Percentiles rank a stretch among this genome's conserved stretches.
These are phyloP conservation scores for Centroberyx gerrardi DNA, from an alignment of 2,797 vertebrate species.

Conservation along the genomic window DNA sequence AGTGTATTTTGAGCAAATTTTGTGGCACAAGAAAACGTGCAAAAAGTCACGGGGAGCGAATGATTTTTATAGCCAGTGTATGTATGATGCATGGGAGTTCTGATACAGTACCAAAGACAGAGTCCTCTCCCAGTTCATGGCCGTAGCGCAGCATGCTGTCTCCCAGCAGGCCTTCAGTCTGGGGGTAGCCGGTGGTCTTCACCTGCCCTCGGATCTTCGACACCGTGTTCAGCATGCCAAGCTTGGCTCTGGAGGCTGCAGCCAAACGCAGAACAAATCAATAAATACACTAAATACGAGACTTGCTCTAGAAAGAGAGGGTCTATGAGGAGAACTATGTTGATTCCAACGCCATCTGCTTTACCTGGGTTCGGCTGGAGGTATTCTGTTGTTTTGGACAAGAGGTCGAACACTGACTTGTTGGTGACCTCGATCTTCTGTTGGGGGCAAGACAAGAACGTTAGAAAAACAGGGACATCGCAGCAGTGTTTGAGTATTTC, in stretches of 20 bases:
- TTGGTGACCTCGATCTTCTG: constrained; percentile 96
- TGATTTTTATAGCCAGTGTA: no score
- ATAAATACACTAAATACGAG: not conserved
- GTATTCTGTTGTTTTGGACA: constrained; percentile 95
- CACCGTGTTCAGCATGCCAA: constrained; percentile 95
- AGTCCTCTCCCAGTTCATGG: constrained; percentile 92
- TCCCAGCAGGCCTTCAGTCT: constrained; percentile 93
- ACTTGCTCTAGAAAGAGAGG: no score
- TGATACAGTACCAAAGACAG: constrained; percentile 89
- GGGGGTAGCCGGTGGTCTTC: constrained; percentile 93
- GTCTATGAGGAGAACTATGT: no score
- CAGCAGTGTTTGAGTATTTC: not conserved
- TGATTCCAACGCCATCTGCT: not conserved
- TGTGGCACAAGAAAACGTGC: no score
- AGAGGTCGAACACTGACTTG: constrained; percentile 93
- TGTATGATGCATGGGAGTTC: not conserved
- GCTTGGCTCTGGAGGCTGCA: constrained; percentile 92
- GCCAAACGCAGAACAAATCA: constrained; percentile 3
- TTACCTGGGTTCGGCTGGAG: constrained; percentile 98
- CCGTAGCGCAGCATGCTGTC: constrained; percentile 95
- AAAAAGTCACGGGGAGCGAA: no score
- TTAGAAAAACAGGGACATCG: not conserved
- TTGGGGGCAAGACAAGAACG: constrained; percentile 19
- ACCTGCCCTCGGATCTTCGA: constrained; percentile 95
- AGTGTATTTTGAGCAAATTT: no score